phyloP scores from a whole-genome alignment of 1,140 invertebrate species.

The Tachypleus tridentatus region DNA sequence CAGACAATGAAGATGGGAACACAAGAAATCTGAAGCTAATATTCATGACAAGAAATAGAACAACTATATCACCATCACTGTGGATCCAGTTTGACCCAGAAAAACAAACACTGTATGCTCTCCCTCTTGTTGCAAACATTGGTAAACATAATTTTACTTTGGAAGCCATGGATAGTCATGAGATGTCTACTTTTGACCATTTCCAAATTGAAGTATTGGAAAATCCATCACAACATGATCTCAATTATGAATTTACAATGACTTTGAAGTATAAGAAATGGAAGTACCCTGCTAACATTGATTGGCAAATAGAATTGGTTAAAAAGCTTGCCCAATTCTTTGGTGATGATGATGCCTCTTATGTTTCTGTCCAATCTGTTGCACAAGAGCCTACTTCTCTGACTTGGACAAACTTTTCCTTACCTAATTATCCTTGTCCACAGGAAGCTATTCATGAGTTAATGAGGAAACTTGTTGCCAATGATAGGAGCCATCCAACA shows the following conservation, averaged over 20 bases:
- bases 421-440: constrained; percentile 44
- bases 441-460: constrained; percentile 39
- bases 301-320: constrained; percentile 44
- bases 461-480: constrained; percentile 41
- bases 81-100: constrained; percentile 75
- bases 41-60: constrained; percentile 46
- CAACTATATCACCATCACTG: constrained; percentile 46
- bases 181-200: constrained; percentile 50
- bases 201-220: constrained; percentile 62
- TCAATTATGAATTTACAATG: constrained; percentile 69
- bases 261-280: constrained; percentile 47
- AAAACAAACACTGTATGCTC: constrained; percentile 62
- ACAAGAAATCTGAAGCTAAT: constrained; percentile 58
- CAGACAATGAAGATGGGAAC: constrained; percentile 67
- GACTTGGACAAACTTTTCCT: constrained; percentile 75
- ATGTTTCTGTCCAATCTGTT: constrained; percentile 53
- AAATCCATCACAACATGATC: constrained; percentile 55
- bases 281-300: constrained; percentile 43
- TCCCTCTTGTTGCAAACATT: constrained; percentile 65
- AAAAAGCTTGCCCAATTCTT: constrained; percentile 53
- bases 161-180: constrained; percentile 60
- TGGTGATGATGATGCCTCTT: constrained; percentile 50
- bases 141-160: constrained; percentile 69
- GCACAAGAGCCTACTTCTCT: constrained; percentile 31
- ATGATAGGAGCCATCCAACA: constrained; percentile 20